phyloP scores from a whole-genome alignment of 2,888 invertebrate genomes.

The Idaea aversata region DNA sequence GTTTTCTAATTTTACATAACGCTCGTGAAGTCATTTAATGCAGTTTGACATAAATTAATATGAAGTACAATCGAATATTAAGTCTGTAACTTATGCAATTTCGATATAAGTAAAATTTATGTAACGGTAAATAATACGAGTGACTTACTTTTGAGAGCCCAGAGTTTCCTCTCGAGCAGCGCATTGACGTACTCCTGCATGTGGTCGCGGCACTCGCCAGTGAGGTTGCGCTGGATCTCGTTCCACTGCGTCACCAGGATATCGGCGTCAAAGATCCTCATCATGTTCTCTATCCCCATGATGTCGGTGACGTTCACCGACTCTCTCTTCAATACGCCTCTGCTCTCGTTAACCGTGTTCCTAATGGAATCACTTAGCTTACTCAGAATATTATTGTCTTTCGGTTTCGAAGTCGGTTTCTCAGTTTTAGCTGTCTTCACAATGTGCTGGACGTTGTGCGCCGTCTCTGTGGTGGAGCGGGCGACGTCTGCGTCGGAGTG shows the following conservation, averaged over 20 bases:
- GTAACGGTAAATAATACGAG: constrained; percentile 4
- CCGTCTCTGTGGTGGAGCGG: constrained; percentile 59
- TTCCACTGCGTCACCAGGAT: constrained; percentile 80
- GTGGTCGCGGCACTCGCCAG: constrained; percentile 76
- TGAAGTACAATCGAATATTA: constrained; percentile 2
- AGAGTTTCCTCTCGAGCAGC: constrained; percentile 78
- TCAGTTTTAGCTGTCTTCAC: constrained; percentile 60
- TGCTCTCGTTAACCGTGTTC: constrained; percentile 63
- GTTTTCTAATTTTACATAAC: constrained; percentile 34
- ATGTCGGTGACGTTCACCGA: constrained; percentile 34
- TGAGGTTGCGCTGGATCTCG: constrained; percentile 66
- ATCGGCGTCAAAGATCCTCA: constrained; percentile 80
- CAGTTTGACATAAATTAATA: constrained; percentile 13
- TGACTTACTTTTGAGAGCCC: constrained; percentile 87
- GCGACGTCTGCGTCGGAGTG: constrained; percentile 46
- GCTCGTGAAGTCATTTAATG: constrained; percentile 22
- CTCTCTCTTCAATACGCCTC: constrained; percentile 44
- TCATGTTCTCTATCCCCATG: constrained; percentile 72
- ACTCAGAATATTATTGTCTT: constrained; percentile 45
- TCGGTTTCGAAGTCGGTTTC: constrained; percentile 53
- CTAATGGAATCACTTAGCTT: constrained; percentile 60
- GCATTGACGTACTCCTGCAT: constrained; percentile 82
- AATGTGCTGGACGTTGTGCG: constrained; percentile 73
- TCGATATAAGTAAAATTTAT: background rate
- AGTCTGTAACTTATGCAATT: constrained; percentile 2